Evolutionary conservation across 2,888 invertebrate genomes (phyloP).

Genomic region (Drosophila merina): DNA sequence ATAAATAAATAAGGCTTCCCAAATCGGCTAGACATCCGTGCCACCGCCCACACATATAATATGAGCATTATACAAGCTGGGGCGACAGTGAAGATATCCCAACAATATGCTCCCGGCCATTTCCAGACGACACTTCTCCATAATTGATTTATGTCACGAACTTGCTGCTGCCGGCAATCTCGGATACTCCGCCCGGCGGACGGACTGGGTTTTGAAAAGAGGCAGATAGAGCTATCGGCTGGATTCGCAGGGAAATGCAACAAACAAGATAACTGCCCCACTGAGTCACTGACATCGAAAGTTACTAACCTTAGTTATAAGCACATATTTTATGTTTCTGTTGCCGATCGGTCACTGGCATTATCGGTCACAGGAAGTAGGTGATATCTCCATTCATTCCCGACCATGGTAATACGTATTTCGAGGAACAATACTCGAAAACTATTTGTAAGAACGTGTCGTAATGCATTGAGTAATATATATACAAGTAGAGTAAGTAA

Average conservation of each 20-base stretch:
- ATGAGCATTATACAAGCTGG: conserved; percentile 6
- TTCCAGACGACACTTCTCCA: conserved; percentile 47
- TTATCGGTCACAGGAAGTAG: conserved; percentile 27
- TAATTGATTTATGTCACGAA: conserved; percentile 70
- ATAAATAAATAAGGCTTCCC: conserved; percentile 45
- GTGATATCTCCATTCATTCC: conserved; percentile 48
- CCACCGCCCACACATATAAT: conserved; percentile 36
- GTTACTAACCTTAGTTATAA: conserved; percentile 58
- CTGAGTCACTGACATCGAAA: conserved; percentile 69
- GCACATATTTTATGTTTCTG: conserved; percentile 6
- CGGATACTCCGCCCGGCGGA: not conserved
- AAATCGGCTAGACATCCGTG: conserved; percentile 59
- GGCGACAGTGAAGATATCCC: conserved; percentile 28
- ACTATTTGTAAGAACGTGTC: not conserved
- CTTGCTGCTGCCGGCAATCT: conserved; percentile 38
- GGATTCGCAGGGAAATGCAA: conserved; percentile 38
- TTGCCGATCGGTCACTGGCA: not conserved
- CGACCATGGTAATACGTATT: conserved; percentile 48
- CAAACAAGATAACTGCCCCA: conserved; percentile 61
- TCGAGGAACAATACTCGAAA: conserved; percentile 2
- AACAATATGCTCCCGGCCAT: conserved; percentile 11
- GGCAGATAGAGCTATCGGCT: conserved; percentile 13
- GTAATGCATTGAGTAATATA: conserved; percentile 24
- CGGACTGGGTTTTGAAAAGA: not conserved
- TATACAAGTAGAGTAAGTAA: not conserved